A percentile compares a stretch with the other conserved stretches of the same genome.
Evolutionary conservation across 2,888 invertebrate genomes (phyloP).

Genomic region (Archaeoteleia sp.): DNA sequence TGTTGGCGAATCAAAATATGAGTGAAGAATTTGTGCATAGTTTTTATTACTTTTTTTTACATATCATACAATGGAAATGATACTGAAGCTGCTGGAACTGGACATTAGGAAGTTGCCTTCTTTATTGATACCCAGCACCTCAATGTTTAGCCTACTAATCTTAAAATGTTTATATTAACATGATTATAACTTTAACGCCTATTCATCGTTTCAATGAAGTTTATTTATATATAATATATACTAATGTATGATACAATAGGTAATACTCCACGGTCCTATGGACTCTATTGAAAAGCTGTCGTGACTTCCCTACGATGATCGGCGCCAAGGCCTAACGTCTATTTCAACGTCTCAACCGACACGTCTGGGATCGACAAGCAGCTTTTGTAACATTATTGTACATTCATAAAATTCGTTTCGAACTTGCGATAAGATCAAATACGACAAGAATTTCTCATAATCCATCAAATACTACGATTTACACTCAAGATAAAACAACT

Average conservation of each 20-base stretch:
- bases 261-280: slow-evolving; percentile 70
- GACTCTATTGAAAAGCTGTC: slow-evolving; percentile 60
- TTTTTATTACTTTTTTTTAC: slow-evolving; percentile 69
- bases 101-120: slow-evolving; percentile 57
- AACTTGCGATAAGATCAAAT: no score
- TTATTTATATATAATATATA: slow-evolving; percentile 45
- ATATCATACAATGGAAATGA: slow-evolving; percentile 74
- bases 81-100: slow-evolving; percentile 70
- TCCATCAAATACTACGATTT: neutral
- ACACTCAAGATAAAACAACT: no score
- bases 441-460: no score
- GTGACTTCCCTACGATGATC: slow-evolving; percentile 51
- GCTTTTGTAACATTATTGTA: slow-evolving; percentile 51
- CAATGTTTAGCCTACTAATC: slow-evolving; percentile 49
- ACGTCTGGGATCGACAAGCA: slow-evolving; percentile 51
- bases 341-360: no score
- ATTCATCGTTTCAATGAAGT: slow-evolving; percentile 64
- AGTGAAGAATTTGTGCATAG: slow-evolving; percentile 62
- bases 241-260: slow-evolving; percentile 69
- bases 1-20: no score
- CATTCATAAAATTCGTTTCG: slow-evolving; percentile 26
- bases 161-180: slow-evolving; percentile 56
- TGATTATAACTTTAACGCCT: slow-evolving; percentile 60
- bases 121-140: slow-evolving; percentile 55
- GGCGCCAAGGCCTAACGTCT: slow-evolving; percentile 46